These are phyloP conservation scores for Caracal caracal DNA, from an alignment of 2,113 vertebrate species.

Conservation along the genomic window DNA sequence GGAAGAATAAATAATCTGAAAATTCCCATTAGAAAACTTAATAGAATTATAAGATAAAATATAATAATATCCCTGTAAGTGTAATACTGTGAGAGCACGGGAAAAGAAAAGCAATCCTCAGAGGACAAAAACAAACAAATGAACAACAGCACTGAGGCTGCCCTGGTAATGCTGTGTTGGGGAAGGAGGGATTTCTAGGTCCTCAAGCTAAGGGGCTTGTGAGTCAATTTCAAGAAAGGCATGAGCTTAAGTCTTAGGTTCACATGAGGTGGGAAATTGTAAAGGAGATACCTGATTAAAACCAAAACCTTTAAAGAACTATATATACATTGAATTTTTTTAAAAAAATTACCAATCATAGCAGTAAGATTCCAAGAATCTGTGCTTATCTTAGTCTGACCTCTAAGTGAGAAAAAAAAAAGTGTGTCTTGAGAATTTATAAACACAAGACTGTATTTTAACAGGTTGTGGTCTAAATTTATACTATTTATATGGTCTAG, in stretches of 20 bases:
- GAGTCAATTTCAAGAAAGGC: background rate
- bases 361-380: background rate
- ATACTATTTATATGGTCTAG: background rate
- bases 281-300: background rate
- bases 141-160: background rate
- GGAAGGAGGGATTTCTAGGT: background rate
- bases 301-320: background rate
- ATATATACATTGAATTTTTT: background rate
- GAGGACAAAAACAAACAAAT: background rate
- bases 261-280: background rate
- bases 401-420: background rate
- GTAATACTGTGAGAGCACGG: background rate
- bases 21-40: background rate
- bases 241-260: background rate
- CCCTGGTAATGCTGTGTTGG: background rate
- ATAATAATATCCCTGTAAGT: background rate
- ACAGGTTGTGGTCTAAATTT: background rate
- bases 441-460: background rate
- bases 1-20: background rate
- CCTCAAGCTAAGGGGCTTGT: background rate
- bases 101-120: background rate
- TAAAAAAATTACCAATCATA: background rate
- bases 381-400: background rate
- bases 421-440: background rate
- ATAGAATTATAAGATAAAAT: background rate